These are phyloP conservation scores for Catagonus wagneri DNA, from an alignment of 2,113 vertebrate species.

Conservation along the genomic window DNA sequence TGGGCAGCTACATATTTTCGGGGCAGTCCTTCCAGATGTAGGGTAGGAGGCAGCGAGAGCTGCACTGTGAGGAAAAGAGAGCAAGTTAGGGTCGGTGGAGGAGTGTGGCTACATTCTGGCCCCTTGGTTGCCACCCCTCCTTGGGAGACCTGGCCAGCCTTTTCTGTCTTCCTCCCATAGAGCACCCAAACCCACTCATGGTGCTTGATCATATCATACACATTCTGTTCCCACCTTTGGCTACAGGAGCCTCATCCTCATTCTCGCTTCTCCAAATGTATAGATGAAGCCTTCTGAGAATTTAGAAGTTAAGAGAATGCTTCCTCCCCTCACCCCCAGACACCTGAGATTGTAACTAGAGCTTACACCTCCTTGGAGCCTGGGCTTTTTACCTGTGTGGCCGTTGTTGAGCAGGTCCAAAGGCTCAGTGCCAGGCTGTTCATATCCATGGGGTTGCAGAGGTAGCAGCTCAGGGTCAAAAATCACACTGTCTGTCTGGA, in stretches of 20 bases:
- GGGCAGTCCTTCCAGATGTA: slow-evolving; percentile 91
- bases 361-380: neutral
- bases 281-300: neutral
- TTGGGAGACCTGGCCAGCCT: neutral
- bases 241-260: neutral
- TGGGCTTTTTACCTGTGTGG: slow-evolving; percentile 91
- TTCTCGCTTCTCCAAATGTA: neutral
- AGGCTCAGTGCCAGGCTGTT: slow-evolving; percentile 78
- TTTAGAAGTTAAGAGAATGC: neutral
- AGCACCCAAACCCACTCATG: neutral
- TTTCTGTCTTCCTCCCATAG: neutral
- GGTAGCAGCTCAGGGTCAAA: slow-evolving; percentile 88
- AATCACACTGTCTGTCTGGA: slow-evolving; percentile 84
- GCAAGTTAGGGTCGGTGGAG: neutral
- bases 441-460: slow-evolving; percentile 88
- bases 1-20: slow-evolving; percentile 90
- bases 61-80: slow-evolving; percentile 84
- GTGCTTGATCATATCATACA: neutral
- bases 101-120: neutral
- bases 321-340: neutral
- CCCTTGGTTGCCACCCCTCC: neutral
- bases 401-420: slow-evolving; percentile 92
- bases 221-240: neutral
- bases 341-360: neutral
- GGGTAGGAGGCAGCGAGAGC: slow-evolving; percentile 89